Evolutionary conservation across 2,888 invertebrate genomes (phyloP), one percentile per base, ranked within the genome.

Genomic region (Hartigia nigra): DNA sequence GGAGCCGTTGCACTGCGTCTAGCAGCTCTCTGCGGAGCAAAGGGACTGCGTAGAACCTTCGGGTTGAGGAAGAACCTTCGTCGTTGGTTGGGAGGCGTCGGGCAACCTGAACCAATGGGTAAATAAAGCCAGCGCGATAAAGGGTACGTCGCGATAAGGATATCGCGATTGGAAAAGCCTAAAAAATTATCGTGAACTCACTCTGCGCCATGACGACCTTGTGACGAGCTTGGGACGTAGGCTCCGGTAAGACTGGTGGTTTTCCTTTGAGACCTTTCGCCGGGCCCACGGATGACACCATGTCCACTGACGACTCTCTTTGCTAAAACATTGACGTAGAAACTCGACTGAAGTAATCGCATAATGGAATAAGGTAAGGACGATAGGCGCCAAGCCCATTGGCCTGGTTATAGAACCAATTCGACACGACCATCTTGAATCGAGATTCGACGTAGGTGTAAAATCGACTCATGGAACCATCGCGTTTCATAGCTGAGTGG

Each of bases 51-150:
- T 81, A 97, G 92, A 37, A 95, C 95, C 91, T 96, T 96, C 12
- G 97, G 95, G 87, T 96, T 96, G 74, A 96, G 94, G 92, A 97
- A 96, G 92, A 97, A 96, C 92, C 96, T 95, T 91, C 96, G 95
- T 86, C 96, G 94, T 82, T 93, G 93, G 86, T 95, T 95, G 0
- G 96, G 96, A 74, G 97, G 97, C 76, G 97, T 97, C 74, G 97
- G 96, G 88, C 96, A 97, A 84, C 92, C 92, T 92, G 82, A 4
- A 82, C 82, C 80, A 75, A 37, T 35, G 37, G 80, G 77, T 37
- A 76, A 70, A 77, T 70, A 74, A 77, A 34, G 37, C 5, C 39
- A 35, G 70, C 11, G 31, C 31, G 37, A 69, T 75, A 32, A 23
- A 14, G 14, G 11, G 55, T 3, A 14, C 23, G 55, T 55, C 9